phyloP scores from a whole-genome alignment of 2,113 vertebrate species.

The Hyaena hyaena region DNA sequence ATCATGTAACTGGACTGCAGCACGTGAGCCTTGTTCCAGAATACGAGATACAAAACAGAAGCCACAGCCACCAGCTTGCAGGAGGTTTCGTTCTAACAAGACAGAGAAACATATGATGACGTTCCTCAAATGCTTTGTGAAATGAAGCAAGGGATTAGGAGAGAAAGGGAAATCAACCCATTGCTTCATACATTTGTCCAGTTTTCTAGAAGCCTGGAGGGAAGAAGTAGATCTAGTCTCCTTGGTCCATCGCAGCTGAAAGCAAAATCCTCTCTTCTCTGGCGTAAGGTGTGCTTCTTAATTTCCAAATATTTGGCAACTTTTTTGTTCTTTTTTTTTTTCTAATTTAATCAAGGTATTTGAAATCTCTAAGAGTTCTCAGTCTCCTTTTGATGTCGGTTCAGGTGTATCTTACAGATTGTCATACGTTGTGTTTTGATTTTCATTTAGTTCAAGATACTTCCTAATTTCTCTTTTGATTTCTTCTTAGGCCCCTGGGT shows the following conservation, averaged over 20 bases:
- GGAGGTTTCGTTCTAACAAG: not conserved
- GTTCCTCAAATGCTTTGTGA: not conserved
- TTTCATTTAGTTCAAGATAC: not conserved
- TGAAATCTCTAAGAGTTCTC: not conserved
- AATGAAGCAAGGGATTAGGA: not conserved
- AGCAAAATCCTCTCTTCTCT: not conserved
- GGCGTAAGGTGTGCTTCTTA: not conserved
- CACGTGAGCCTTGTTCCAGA: accelerated
- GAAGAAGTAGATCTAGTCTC: not conserved
- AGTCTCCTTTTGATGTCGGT: not conserved
- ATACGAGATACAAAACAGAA: not conserved
- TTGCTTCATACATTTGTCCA: not conserved
- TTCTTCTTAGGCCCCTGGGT: not conserved
- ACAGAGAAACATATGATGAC: not conserved
- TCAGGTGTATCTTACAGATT: not conserved
- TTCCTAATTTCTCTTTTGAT: not conserved
- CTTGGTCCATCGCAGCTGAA: not conserved
- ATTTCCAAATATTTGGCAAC: not conserved
- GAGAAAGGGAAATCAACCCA: not conserved
- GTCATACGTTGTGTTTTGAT: not conserved
- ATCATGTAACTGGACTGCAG: not conserved
- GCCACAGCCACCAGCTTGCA: not conserved
- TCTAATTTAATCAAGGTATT: not conserved
- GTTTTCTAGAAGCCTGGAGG: not conserved
- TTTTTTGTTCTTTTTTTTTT: not conserved